These are phyloP conservation scores for Drosophila conformis DNA, from an alignment of 2,888 invertebrate genomes.

Conservation along the genomic window DNA sequence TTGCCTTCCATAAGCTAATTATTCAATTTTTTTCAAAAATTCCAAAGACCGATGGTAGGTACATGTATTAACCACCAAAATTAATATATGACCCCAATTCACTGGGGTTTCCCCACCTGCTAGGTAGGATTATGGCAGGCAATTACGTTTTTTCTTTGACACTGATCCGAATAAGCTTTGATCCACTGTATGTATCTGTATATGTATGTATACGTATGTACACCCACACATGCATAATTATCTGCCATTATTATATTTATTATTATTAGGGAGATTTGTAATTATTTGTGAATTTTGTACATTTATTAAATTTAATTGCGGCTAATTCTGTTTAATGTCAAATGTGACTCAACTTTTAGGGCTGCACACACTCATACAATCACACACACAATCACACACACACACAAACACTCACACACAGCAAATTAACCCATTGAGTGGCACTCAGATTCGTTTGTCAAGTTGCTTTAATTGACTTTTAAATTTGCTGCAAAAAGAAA, in stretches of 20 bases:
- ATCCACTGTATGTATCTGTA: constrained; percentile 34
- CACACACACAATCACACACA: constrained; percentile 18
- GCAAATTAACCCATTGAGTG: constrained; percentile 80
- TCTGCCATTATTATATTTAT: constrained; percentile 34
- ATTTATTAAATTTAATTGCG: constrained; percentile 59
- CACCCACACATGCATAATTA: background rate
- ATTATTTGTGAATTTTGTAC: constrained; percentile 47
- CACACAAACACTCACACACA: constrained; percentile 33
- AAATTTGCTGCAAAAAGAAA: constrained; percentile 65
- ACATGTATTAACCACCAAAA: too few relatives aligned
- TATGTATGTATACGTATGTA: constrained; percentile 10
- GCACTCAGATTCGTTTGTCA: constrained; percentile 74
- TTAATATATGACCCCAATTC: too few relatives aligned
- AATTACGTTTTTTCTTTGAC: too few relatives aligned
- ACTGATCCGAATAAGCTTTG: too few relatives aligned
- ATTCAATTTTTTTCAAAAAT: too few relatives aligned
- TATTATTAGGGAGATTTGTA: constrained; percentile 43
- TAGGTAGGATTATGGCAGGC: too few relatives aligned
- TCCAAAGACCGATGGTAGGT: too few relatives aligned
- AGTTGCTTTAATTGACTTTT: constrained; percentile 81
- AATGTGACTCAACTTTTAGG: constrained; percentile 40
- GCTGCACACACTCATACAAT: constrained; percentile 16
- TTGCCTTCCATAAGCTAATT: too few relatives aligned
- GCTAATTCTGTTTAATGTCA: constrained; percentile 63
- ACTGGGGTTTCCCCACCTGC: too few relatives aligned